Evolutionary conservation across 2,113 vertebrate species (phyloP), one percentile per base, ranked within the genome.

Genomic region (Antechinus flavipes): DNA sequence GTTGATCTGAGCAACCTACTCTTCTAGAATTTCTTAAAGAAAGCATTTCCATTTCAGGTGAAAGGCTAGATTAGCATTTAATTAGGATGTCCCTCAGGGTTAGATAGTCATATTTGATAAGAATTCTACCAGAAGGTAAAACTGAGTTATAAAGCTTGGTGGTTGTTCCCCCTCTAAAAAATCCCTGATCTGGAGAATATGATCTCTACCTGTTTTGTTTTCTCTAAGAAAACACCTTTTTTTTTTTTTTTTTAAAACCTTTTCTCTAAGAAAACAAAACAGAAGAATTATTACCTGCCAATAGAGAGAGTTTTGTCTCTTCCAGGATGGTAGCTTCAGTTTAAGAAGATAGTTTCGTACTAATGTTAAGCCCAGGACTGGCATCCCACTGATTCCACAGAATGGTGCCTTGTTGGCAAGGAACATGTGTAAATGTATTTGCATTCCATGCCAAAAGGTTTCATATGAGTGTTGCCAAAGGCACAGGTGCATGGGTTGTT

Each of bases 401-500:
- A 93, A 90, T 26, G 55, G 94, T 53, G 53, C 46, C 9, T 5
- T 5, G 30, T 54, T 97, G 97, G 97, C 97, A 96, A 96, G 54
- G 50, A 94, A 27, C 50, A 92, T 11, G 8, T 9, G 52, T 89
- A 96, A 93, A 95, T 91, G 50, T n/a, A 76, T 91, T 95, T 95
- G 95, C 95, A 56, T 68, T 96, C 97, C 54, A 89, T 56, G 91
- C 92, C 90, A 93, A 93, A 95, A 96, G 89, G 76, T 96, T 90
- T 10, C 26, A 52, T 47, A 42, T 89, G 54, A 76, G 0, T 84
- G 27, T 2, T 95, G 97, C 95, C 97, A 97, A 97, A 89, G 84
- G 54, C 94, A 92, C 96, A 97, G 97, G 96, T 95, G 94, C 89
- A 90, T 49, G 22, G 46, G 91, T 53, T 94, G 91, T 96, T 97